Evolutionary conservation across 2,797 vertebrate genomes (phyloP).

Genomic region (Bradypodion ventrale): DNA sequence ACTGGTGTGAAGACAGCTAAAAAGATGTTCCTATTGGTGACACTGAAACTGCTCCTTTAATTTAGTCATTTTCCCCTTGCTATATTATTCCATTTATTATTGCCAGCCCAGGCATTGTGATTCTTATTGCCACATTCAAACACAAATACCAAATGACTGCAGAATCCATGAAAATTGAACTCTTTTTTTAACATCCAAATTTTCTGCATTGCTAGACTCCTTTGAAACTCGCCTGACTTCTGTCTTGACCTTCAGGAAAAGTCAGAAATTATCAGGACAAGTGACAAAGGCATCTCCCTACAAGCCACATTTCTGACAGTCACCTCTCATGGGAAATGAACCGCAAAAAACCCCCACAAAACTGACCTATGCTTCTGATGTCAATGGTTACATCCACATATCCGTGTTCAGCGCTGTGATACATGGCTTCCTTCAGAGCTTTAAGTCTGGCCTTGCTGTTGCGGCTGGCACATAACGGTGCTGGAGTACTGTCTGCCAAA

Average conservation of each 20-base stretch:
- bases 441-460: slow-evolving; percentile 94
- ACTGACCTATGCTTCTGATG: slow-evolving; percentile 93
- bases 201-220: background rate
- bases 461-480: slow-evolving; percentile 85
- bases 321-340: accelerated
- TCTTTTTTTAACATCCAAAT: background rate
- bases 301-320: accelerated
- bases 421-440: slow-evolving; percentile 96
- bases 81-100: background rate
- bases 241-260: background rate
- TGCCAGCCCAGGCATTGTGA: background rate
- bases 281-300: accelerated
- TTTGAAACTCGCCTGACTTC: background rate
- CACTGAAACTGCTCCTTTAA: background rate
- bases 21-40: background rate
- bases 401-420: slow-evolving; percentile 95
- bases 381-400: slow-evolving; percentile 98
- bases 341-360: background rate
- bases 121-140: background rate
- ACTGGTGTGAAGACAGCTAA: background rate
- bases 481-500: slow-evolving; percentile 81
- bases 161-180: background rate
- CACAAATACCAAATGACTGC: background rate
- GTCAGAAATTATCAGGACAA: accelerated
- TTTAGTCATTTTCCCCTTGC: background rate